A percentile compares a stretch with the other conserved stretches of the same genome.
Evolutionary conservation across 2,113 vertebrate genomes (phyloP).

Genomic region (Monarcha castaneiventris): DNA sequence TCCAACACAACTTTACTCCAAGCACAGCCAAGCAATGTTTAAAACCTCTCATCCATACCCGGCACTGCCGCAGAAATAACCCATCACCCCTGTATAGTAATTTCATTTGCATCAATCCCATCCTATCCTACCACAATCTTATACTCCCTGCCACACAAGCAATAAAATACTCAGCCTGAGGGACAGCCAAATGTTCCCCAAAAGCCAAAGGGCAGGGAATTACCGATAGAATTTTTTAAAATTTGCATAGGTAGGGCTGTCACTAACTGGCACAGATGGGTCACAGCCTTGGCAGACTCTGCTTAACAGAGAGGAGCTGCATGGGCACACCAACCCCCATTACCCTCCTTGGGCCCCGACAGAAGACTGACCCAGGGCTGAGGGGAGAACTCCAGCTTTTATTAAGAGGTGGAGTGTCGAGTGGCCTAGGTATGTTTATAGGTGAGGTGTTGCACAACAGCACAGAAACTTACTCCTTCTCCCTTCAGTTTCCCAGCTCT

Average conservation of each 20-base stretch:
- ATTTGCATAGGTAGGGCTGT: background rate
- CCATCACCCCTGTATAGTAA: background rate
- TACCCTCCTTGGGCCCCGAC: background rate
- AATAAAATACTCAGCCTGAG: background rate
- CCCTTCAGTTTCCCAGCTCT: background rate
- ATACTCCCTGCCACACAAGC: rapidly evolving
- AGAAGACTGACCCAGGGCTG: background rate
- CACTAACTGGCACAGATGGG: background rate
- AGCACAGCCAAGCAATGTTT: background rate
- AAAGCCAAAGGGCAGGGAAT: background rate
- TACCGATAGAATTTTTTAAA: background rate
- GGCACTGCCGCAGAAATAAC: background rate
- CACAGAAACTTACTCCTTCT: background rate
- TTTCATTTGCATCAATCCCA: background rate
- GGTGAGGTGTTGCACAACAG: background rate
- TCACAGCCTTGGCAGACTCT: background rate
- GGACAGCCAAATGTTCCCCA: background rate
- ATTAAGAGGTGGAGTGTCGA: background rate
- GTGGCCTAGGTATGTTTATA: background rate
- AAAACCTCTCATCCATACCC: background rate
- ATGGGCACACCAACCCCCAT: rapidly evolving
- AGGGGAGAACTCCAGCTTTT: background rate
- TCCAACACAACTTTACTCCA: background rate
- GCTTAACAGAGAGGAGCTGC: background rate
- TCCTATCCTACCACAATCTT: background rate